phyloP scores from a whole-genome alignment of 92 coral and sea anemone species.

The Palythoa heliodiscus region DNA sequence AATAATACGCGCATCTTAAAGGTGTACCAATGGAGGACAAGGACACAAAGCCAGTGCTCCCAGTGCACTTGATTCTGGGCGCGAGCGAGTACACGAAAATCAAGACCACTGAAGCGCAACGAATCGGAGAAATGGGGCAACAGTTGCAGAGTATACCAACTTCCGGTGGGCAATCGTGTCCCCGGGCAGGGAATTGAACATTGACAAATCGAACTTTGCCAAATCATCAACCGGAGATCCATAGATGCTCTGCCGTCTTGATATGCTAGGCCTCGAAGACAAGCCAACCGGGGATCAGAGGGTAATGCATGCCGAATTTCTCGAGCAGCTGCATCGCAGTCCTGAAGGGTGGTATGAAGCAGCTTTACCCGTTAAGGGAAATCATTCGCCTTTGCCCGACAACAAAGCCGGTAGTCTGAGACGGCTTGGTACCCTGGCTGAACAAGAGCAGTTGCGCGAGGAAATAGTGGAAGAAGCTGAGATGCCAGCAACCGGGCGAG shows the following conservation, averaged over 20 bases:
- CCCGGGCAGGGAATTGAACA: slow-evolving; percentile 58
- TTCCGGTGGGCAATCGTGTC: slow-evolving; percentile 73
- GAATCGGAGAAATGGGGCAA: slow-evolving; percentile 54
- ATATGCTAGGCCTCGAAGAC: slow-evolving; percentile 63
- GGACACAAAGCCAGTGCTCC: slow-evolving; percentile 54
- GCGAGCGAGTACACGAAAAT: slow-evolving; percentile 66
- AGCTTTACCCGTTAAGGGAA: too few species aligned
- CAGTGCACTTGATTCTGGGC: slow-evolving; percentile 62
- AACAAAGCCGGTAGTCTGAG: too few species aligned
- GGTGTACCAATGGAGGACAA: slow-evolving; percentile 59
- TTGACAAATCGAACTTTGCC: slow-evolving; percentile 55
- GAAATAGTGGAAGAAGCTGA: slow-evolving; percentile 65
- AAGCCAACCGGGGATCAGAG: slow-evolving; percentile 59
- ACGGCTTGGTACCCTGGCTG: slow-evolving; percentile 8
- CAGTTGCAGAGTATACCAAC: slow-evolving; percentile 55
- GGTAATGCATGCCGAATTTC: background rate
- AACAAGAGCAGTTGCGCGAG: slow-evolving; percentile 51
- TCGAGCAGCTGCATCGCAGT: too few species aligned
- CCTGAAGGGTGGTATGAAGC: too few species aligned
- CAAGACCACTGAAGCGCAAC: slow-evolving; percentile 57
- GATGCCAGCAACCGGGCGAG: slow-evolving; percentile 56
- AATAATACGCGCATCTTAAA: slow-evolving; percentile 2
- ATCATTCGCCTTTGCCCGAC: too few species aligned
- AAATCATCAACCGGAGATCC: slow-evolving; percentile 54
- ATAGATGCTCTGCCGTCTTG: slow-evolving; percentile 63